phyloP scores from a whole-genome alignment of 2,113 vertebrate species.

The Prochilodus magdalenae region DNA sequence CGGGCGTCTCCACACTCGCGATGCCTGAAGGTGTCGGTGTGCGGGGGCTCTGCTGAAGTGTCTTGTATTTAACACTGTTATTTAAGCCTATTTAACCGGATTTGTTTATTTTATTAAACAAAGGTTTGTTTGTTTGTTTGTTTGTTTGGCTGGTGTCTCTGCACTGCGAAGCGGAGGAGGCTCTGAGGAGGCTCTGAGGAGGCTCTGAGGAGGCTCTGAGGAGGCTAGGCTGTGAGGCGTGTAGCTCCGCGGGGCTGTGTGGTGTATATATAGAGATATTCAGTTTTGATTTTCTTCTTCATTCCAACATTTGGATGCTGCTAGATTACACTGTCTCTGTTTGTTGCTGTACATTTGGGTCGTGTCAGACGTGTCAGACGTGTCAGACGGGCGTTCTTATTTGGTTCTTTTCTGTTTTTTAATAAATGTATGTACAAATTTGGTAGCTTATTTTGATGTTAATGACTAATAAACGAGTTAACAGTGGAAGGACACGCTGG shows the following conservation, averaged over 20 bases:
- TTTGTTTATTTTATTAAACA: slow-evolving; percentile 90
- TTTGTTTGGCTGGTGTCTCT: slow-evolving; percentile 84
- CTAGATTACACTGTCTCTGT: slow-evolving; percentile 88
- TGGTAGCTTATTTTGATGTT: slow-evolving; percentile 2
- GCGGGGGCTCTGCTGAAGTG: slow-evolving; percentile 90
- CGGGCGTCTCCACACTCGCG: slow-evolving; percentile 82
- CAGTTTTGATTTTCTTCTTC: slow-evolving; percentile 70
- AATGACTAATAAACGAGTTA: neutral
- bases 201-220: slow-evolving; percentile 80
- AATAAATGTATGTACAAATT: slow-evolving; percentile 88
- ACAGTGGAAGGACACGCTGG: neutral
- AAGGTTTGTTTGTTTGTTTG: slow-evolving; percentile 68
- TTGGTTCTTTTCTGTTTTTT: slow-evolving; percentile 73
- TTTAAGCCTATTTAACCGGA: slow-evolving; percentile 99
- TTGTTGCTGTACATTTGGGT: slow-evolving; percentile 89
- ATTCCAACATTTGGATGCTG: slow-evolving; percentile 94
- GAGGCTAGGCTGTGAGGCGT: slow-evolving; percentile 80
- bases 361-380: slow-evolving; percentile 86
- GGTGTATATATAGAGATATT: too few species aligned
- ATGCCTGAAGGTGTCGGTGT: slow-evolving; percentile 91
- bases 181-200: slow-evolving; percentile 77
- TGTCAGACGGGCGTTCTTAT: slow-evolving; percentile 86
- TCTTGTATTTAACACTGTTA: slow-evolving; percentile 97
- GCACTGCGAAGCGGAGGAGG: slow-evolving; percentile 80
- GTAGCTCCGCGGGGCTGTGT: slow-evolving; percentile 78